A percentile compares a stretch with the other conserved stretches of the same genome.
Conservation (phyloP, 1,140 invertebrate species). For the Asbolus verrucosus region DNA sequence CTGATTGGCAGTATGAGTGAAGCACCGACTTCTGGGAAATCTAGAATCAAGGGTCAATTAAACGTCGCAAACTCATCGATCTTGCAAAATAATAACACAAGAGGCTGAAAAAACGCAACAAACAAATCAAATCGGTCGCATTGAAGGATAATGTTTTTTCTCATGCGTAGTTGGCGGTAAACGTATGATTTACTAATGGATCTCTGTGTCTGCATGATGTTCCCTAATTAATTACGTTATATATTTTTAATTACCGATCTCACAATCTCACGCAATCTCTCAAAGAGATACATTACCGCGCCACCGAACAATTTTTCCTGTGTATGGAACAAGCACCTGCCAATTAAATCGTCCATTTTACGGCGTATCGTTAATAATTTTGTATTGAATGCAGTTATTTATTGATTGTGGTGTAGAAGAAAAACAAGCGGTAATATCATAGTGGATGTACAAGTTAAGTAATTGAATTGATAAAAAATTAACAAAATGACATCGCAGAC, state of each 20-base stretch:
- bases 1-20: no score
- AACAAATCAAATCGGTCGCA: constrained; percentile 7
- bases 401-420: constrained; percentile 19
- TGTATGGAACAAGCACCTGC: not conserved
- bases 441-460: constrained; percentile 10
- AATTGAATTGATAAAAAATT: constrained; percentile 36
- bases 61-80: constrained; percentile 1
- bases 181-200: constrained; percentile 44
- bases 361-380: constrained; percentile 15
- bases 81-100: not conserved
- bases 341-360: constrained; percentile 21
- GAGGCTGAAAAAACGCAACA: constrained; percentile 1
- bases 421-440: constrained; percentile 3
- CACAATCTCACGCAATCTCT: constrained; percentile 33
- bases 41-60: no score
- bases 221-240: constrained; percentile 45
- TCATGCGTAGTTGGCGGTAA: constrained; percentile 3
- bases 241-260: constrained; percentile 40
- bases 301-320: not conserved
- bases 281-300: not conserved
- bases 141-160: not conserved
- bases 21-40: no score
- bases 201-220: constrained; percentile 34
- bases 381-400: constrained; percentile 21
- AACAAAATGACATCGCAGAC: constrained; percentile 19